Evolutionary conservation across 37 sponge, comb jelly and placozoan species (phyloP).

Genomic region (Cladorhizidae sp.): DNA sequence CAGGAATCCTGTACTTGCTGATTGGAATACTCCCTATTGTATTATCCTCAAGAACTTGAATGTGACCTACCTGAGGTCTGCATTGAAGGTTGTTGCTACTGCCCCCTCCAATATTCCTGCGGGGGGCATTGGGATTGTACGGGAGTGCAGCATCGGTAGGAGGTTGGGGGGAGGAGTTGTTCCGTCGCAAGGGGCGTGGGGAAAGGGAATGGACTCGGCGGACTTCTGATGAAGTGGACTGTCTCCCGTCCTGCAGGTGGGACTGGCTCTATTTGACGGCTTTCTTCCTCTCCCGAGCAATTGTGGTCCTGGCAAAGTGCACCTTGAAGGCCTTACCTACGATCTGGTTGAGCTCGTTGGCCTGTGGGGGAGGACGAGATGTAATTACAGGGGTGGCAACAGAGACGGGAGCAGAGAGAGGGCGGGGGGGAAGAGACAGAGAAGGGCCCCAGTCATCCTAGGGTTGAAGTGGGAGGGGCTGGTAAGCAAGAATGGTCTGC

Average conservation of each 20-base stretch:
- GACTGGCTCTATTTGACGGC: background rate
- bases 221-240: background rate
- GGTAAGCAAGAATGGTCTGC: too few species aligned
- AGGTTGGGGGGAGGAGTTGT: background rate
- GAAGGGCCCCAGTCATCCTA: too few species aligned
- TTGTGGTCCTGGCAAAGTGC: conserved; percentile 24
- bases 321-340: conserved; percentile 63
- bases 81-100: too few species aligned
- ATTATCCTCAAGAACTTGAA: too few species aligned
- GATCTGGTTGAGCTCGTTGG: conserved; percentile 38
- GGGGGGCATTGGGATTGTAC: background rate
- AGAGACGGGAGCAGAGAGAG: too few species aligned
- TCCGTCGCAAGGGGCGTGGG: too few species aligned
- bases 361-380: conserved; percentile 17
- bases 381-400: background rate
- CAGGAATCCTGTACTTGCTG: too few species aligned
- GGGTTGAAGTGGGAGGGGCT: too few species aligned
- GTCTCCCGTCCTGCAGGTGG: background rate
- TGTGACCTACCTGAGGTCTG: too few species aligned
- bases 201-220: background rate
- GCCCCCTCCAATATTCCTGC: too few species aligned
- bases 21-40: too few species aligned
- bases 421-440: too few species aligned
- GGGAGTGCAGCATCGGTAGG: background rate
- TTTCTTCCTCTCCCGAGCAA: conserved; percentile 18